Base-by-base conservation (phyloP, 2,113 vertebrate species). In the Platichthys flesus region DNA sequence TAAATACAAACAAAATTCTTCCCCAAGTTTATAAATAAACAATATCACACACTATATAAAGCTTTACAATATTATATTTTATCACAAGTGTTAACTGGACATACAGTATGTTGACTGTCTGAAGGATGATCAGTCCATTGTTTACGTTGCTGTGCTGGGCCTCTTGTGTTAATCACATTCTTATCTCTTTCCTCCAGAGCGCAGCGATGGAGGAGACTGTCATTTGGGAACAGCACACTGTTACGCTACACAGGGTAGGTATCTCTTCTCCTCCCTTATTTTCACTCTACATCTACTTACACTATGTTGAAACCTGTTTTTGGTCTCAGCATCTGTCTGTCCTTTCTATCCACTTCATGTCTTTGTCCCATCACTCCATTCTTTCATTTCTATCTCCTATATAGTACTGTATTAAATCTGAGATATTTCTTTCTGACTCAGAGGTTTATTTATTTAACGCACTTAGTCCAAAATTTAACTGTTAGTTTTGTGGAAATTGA, bases 221-320 rank as follows among this genome's bases (percentile, higher is more conserved):
- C 85, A 99, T 99, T 96, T 99, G 98, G 98, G 98, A 99, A 95
- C 97, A 99, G 91, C 97, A 99, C 93, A 99, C 98, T 73, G 98
- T 99, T 92, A 99, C 97, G 80, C 96, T 99, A 93, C 98, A 99
- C 96, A 98, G 98, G 96, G 98, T 99, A 85, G 94, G 97, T 94
- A 70, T 67, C 73, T 45, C 52, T 67, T 54, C 21, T 77, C 87
- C 60, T 87, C 71, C 45, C 73, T 83, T 81, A 63, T 72, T 69
- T 76, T 49, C 24, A 56, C 71, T 81, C 37, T 68, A 73, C 51
- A 54, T 54, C 8, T 7, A 54, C 40, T 42, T 51, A 49, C 47
- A 51, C 6, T 8, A 16, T 51, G 18, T 51, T 18, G 40, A 51
- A 51, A 51, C 8, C 47, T 51, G 47, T 18, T 51, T 54, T 2